Base-by-base conservation (phyloP, 2,113 vertebrate genomes). In the Nyctibius bracteatus region DNA sequence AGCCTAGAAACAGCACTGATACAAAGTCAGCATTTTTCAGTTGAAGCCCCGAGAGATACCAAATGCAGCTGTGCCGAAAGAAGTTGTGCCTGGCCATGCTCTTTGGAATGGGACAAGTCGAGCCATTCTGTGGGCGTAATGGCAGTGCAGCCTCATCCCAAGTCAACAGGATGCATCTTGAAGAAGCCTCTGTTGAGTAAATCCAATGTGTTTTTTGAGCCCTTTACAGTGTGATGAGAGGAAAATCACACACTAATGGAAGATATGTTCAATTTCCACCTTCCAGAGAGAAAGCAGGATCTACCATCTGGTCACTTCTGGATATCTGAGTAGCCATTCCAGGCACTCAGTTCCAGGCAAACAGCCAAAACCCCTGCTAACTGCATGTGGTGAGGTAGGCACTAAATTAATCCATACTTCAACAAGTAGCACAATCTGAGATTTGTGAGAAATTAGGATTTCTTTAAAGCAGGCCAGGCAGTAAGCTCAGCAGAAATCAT, bases 71-170 rank as follows among this genome's bases (percentile, higher is more conserved):
- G 19, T 39, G 57, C 65, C 37, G 37, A 41, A 37, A 58, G 41
- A 22, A 27, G 30, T 27, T 17, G 57, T 62, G 19, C 22, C 86
- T 51, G 27, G 14, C 21, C 0, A 0, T 37, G 67, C 18, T 59
- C 8, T 72, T 86, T 15, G 44, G 62, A 65, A 57, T 19, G 57
- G 39, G 39, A 77, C 28, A 55, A 12, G 6, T 25, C 0, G 4
- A 72, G 18, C n/a, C 33, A 10, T 31, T 80, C 31, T 51, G 33
- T 31, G 46, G 33, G 18, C 7, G 1, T 3, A 7, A 39, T 33
- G 47, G 54, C 37, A 63, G 14, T 54, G 47, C 58, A 77, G 35
- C 30, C 44, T 72, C 33, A 43, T 18, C 30, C 46, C 6, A 28
- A 28, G 27, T 12, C 30, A 58, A 58, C 20, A 68, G 37, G 18